Evolutionary conservation across 2,797 vertebrate species (phyloP).

Genomic region (Micrastur ruficollis): DNA sequence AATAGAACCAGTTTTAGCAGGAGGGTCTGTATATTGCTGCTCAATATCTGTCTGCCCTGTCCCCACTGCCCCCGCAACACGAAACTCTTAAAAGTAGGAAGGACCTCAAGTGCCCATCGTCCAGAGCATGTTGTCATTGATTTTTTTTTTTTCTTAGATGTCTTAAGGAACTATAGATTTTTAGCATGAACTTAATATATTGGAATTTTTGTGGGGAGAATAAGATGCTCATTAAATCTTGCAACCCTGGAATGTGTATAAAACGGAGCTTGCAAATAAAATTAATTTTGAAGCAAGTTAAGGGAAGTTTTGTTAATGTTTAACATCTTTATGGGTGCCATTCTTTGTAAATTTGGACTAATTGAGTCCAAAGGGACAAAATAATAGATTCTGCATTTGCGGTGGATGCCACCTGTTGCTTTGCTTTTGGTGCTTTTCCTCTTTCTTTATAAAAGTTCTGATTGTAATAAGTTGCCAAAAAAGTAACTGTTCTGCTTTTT

Average conservation of each 20-base stretch:
- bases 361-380: constrained; percentile 80
- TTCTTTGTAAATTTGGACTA: constrained; percentile 74
- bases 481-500: neutral
- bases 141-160: neutral
- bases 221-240: constrained; percentile 4
- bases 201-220: neutral
- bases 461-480: neutral
- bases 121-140: neutral
- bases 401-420: constrained; percentile 33
- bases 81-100: neutral
- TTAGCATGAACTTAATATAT: neutral
- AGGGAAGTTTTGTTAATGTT: constrained; percentile 64
- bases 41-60: neutral
- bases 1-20: neutral
- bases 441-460: neutral
- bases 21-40: neutral
- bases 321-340: constrained; percentile 68
- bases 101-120: neutral
- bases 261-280: constrained; percentile 48
- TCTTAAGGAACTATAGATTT: neutral
- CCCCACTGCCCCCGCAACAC: neutral
- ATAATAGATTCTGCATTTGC: constrained; percentile 60
- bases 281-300: constrained; percentile 51
- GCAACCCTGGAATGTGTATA: neutral
- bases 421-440: constrained; percentile 39